These are phyloP conservation scores for Acrocephalus kingi DNA, from an alignment of 2,113 vertebrate species.

Conservation along the genomic window DNA sequence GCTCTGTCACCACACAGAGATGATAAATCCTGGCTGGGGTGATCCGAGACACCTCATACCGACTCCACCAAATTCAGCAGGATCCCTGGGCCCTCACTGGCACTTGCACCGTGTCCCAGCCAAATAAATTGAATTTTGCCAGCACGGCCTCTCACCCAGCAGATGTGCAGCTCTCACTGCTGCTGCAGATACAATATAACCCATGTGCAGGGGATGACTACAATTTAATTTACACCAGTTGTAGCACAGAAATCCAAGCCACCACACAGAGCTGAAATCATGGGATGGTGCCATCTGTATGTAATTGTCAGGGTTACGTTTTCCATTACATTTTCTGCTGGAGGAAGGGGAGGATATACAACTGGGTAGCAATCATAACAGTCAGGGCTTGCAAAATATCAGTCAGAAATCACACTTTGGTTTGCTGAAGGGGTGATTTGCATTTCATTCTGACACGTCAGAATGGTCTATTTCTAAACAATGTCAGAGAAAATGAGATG, in stretches of 20 bases:
- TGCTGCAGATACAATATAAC: background rate
- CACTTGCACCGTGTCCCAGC: background rate
- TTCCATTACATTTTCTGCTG: slow-evolving; percentile 65
- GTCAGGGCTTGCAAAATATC: slow-evolving; percentile 33
- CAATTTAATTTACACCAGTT: slow-evolving; percentile 51
- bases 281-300: slow-evolving; percentile 48
- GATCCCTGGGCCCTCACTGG: background rate
- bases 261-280: slow-evolving; percentile 39
- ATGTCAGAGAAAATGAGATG: slow-evolving; percentile 60
- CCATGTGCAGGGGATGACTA: slow-evolving; percentile 8
- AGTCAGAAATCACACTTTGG: slow-evolving; percentile 40
- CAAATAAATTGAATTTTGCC: background rate
- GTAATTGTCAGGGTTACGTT: slow-evolving; percentile 53
- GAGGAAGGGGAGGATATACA: slow-evolving; percentile 33
- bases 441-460: slow-evolving; percentile 57
- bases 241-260: slow-evolving; percentile 31
- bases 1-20: background rate
- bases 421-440: slow-evolving; percentile 47
- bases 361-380: slow-evolving; percentile 57
- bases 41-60: background rate
- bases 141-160: slow-evolving; percentile 13
- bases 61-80: background rate
- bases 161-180: background rate
- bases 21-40: background rate
- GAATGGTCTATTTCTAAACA: slow-evolving; percentile 66